Conservation (phyloP, 2,888 invertebrate species). For the Scaptomyza polygonia region DNA sequence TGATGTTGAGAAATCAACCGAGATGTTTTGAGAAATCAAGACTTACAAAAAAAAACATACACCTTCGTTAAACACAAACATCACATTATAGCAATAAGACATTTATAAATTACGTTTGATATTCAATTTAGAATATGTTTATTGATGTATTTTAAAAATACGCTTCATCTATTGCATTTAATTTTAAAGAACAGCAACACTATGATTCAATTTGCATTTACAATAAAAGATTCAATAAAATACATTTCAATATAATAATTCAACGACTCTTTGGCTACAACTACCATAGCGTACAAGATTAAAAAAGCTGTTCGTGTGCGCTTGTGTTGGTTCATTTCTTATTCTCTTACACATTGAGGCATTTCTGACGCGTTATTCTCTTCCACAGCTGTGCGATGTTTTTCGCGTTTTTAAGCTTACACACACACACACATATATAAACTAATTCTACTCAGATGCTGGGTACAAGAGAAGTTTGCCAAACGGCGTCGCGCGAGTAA, state of each 20-base stretch:
- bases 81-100: conserved; percentile 34
- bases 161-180: conserved; percentile 2
- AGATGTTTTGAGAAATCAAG: conserved; percentile 46
- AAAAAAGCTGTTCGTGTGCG: background rate
- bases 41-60: conserved; percentile 21
- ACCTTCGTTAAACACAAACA: too few relatives aligned
- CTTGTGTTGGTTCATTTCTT: background rate
- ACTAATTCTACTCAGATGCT: too few relatives aligned
- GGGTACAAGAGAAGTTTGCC: background rate
- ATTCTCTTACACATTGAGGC: conserved; percentile 2
- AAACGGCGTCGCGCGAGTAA: background rate
- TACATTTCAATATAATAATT: background rate
- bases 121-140: conserved; percentile 15
- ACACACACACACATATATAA: background rate
- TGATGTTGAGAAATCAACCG: too few relatives aligned
- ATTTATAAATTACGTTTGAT: conserved; percentile 21
- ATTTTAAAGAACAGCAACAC: conserved; percentile 23
- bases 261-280: background rate
- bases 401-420: background rate
- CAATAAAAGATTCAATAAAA: conserved; percentile 29
- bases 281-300: background rate
- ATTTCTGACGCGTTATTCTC: conserved; percentile 1
- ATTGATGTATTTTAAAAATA: conserved; percentile 21
- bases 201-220: conserved; percentile 22
- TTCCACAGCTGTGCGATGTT: conserved; percentile 1